phyloP scores from a whole-genome alignment of 92 coral and sea anemone genomes.

The Meandrina meandrites region DNA sequence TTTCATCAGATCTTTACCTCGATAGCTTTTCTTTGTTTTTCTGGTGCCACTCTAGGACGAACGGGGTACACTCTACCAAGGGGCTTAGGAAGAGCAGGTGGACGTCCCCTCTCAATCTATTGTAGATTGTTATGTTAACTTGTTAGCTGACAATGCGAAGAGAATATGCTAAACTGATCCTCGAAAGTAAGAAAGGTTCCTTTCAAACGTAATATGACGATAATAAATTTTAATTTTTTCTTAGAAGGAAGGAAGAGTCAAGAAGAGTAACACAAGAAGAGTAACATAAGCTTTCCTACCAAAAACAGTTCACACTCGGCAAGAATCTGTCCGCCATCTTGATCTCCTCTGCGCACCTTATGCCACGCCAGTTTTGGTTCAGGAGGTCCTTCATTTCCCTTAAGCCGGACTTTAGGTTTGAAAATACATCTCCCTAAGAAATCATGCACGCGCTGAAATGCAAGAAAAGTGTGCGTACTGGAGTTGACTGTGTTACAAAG shows the following conservation, averaged over 20 bases:
- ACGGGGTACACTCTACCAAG: slow-evolving; percentile 57
- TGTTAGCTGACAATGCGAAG: too few relatives aligned
- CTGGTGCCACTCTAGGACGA: slow-evolving; percentile 71
- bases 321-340: slow-evolving; percentile 75
- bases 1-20: slow-evolving; percentile 61
- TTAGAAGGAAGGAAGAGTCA: too few relatives aligned
- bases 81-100: slow-evolving; percentile 72
- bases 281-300: slow-evolving; percentile 38
- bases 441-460: slow-evolving; percentile 78
- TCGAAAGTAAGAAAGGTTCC: too few relatives aligned
- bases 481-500: too few relatives aligned
- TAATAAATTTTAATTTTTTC: too few relatives aligned
- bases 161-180: too few relatives aligned
- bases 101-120: slow-evolving; percentile 71
- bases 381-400: slow-evolving; percentile 33
- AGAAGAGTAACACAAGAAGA: neutral
- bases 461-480: too few relatives aligned
- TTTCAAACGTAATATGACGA: too few relatives aligned
- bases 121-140: neutral
- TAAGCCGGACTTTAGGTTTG: slow-evolving; percentile 70
- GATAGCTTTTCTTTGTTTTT: slow-evolving; percentile 67
- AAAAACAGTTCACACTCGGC: slow-evolving; percentile 84
- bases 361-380: slow-evolving; percentile 71
- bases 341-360: slow-evolving; percentile 56
- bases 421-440: slow-evolving; percentile 87